Evolutionary conservation across 2,113 vertebrate species (phyloP), one percentile per base, ranked within the genome.

Genomic region (Todiramphus saurophagus): DNA sequence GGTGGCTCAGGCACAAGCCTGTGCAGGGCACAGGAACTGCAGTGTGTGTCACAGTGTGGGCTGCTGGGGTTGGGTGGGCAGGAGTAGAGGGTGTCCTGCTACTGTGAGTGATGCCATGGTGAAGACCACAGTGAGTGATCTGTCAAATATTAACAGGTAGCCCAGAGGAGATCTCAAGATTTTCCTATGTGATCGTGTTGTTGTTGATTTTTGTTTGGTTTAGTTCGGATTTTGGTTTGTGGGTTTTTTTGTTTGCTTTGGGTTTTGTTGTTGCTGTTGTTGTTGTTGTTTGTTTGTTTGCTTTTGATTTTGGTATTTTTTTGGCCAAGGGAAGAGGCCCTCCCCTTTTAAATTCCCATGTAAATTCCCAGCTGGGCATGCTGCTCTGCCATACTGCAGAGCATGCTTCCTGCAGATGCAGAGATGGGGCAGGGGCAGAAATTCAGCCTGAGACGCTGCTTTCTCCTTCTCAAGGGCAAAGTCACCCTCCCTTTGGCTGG

Each of bases 101-200:
- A 2, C 39, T 1, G 1, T 1, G 1, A 64, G 58, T 46, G 15
- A 33, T 46, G 62, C 58, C 4, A 0, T 46, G 53, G 43, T 18
- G 31, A 43, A 44, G 30, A 64, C 48, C 37, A 18, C 48, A 55
- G 56, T 5, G 21, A 70, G 12, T 17, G 43, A 56, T 13, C 19
- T 66, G 51, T 27, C 62, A 60, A 12, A 64, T 28, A 27, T 44
- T 35, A 80, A 27, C 58, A 82, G 39, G 30, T 5, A 75, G 35
- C 27, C 37, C 75, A 74, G 55, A 31, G 88, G 35, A 76, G 9
- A 69, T 27, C 33, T 85, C 50, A 27, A 13, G 16, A 19, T 25
- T 53, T 75, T 43, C 53, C 58, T 75, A 2, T 35, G 55, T 35
- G 33, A 30, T 41, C 28, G 6, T 50, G 19, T 20, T 41, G 14